Percentiles rank a stretch among this genome's conserved stretches.
phyloP scores from a whole-genome alignment of 1,140 invertebrate genomes.

The Danaus plexippus region DNA sequence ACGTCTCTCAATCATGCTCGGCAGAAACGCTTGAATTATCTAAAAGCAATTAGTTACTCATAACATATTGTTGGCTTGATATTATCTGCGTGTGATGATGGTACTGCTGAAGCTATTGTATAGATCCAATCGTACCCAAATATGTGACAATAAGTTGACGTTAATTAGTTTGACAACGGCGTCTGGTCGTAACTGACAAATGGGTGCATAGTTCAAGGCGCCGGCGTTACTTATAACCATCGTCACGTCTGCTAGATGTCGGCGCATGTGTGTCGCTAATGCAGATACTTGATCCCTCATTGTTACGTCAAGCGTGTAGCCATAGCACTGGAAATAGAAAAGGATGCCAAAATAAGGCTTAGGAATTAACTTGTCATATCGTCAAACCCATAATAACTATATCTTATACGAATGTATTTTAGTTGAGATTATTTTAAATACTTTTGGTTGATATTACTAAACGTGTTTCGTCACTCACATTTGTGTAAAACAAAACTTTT shows the following conservation, averaged over 20 bases:
- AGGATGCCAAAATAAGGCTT: too few relatives aligned
- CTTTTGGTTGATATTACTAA: too few relatives aligned
- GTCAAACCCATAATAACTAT: too few relatives aligned
- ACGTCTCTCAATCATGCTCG: conserved; percentile 81
- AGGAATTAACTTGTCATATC: too few relatives aligned
- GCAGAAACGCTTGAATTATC: conserved; percentile 79
- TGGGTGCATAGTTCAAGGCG: conserved; percentile 38
- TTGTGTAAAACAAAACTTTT: neutral
- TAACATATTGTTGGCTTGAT: too few relatives aligned
- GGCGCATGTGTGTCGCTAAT: conserved; percentile 62
- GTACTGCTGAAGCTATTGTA: too few relatives aligned
- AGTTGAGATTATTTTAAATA: too few relatives aligned
- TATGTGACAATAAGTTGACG: conserved; percentile 79
- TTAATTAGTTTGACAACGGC: conserved; percentile 75
- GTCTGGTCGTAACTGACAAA: conserved; percentile 70
- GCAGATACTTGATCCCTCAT: conserved; percentile 70
- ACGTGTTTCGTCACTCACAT: neutral
- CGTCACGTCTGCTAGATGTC: conserved; percentile 72
- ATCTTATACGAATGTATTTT: too few relatives aligned
- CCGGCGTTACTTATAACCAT: conserved; percentile 71
- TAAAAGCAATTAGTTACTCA: conserved; percentile 13
- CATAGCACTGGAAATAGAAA: conserved; percentile 42
- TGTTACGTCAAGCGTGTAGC: conserved; percentile 75
- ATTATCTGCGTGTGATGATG: too few relatives aligned
- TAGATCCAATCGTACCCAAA: conserved; percentile 72